These are phyloP conservation scores for Orthonevra nobilis DNA, from an alignment of 2,888 invertebrate species.

Conservation along the genomic window DNA sequence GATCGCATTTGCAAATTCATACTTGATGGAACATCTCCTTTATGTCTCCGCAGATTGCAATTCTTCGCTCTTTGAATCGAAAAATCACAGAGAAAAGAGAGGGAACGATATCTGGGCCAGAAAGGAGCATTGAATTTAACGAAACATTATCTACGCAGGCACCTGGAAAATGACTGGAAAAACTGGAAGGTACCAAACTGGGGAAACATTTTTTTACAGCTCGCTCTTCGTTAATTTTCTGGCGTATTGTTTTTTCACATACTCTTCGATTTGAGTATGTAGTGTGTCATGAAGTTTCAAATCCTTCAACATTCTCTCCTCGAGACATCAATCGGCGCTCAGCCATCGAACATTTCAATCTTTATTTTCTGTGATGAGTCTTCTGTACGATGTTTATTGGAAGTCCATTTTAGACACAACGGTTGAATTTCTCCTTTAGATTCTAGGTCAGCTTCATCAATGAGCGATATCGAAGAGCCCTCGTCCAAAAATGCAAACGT, in stretches of 20 bases:
- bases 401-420: conserved; percentile 61
- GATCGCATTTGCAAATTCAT: not conserved
- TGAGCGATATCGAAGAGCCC: conserved; percentile 62
- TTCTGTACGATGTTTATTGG: conserved; percentile 26
- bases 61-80: not conserved
- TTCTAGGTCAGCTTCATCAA: conserved; percentile 49
- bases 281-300: not conserved
- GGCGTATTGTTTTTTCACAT: conserved; percentile 11
- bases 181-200: conserved; percentile 16
- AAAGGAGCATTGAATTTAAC: conserved; percentile 3
- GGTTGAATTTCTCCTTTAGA: conserved; percentile 44
- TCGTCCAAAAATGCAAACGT: conserved; percentile 68
- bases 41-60: conserved; percentile 12
- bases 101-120: conserved; percentile 6
- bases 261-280: conserved; percentile 2
- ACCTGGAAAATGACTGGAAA: conserved; percentile 13
- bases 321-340: not conserved
- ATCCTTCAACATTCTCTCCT: conserved; percentile 1
- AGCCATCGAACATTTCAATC: conserved; percentile 5
- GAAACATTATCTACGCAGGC: conserved; percentile 11
- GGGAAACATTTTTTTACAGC: not conserved
- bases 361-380: not conserved
- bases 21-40: conserved; percentile 35
- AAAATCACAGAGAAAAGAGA: not conserved
- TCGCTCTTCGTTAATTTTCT: not conserved